Evolutionary conservation across 2,797 vertebrate genomes (phyloP).

Genomic region (Artibeus lituratus): DNA sequence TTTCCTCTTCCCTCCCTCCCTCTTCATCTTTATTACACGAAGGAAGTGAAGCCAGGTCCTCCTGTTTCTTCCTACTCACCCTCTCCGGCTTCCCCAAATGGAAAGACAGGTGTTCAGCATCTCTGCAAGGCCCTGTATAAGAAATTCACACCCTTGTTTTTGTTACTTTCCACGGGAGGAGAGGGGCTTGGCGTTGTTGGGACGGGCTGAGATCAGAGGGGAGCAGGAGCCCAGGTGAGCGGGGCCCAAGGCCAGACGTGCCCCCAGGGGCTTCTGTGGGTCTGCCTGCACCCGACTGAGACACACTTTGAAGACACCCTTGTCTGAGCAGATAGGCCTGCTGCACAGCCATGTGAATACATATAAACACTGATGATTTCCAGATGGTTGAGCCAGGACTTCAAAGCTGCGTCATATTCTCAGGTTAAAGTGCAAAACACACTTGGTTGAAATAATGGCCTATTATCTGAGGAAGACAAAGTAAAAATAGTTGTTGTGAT

Average conservation of each 20-base stretch:
- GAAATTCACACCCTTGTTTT: neutral
- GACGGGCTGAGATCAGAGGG: neutral
- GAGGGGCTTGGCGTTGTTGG: neutral
- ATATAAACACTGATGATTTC: neutral
- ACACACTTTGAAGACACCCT: neutral
- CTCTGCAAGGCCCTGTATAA: neutral
- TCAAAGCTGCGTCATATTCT: neutral
- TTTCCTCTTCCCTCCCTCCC: neutral
- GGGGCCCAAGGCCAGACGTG: neutral
- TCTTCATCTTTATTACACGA: neutral
- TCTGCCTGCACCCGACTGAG: neutral
- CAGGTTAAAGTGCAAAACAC: conserved; percentile 27
- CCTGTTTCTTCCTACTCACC: neutral
- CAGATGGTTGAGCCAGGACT: neutral
- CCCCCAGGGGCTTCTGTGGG: neutral
- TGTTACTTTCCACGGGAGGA: neutral
- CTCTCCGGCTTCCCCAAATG: neutral
- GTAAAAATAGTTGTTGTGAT: neutral
- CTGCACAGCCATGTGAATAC: neutral
- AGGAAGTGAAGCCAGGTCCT: neutral
- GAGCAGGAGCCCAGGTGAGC: neutral
- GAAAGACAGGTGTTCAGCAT: neutral
- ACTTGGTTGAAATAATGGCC: conserved; percentile 3
- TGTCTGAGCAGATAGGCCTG: neutral
- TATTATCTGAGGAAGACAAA: neutral